These are phyloP conservation scores for Heloderma charlesbogerti DNA, from an alignment of 2,113 vertebrate species.

Conservation along the genomic window DNA sequence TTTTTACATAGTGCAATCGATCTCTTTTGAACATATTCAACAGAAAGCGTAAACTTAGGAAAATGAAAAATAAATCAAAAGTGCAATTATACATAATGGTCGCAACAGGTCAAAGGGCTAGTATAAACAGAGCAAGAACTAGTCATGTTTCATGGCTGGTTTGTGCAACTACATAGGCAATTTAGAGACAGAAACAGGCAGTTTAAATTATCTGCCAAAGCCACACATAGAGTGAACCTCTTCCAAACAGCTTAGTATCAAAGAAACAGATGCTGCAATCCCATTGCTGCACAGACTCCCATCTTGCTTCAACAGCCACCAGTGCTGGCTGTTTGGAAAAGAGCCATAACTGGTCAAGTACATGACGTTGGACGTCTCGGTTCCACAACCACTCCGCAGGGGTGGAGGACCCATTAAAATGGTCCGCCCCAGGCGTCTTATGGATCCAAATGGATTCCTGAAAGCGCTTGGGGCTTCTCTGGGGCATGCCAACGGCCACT, in stretches of 20 bases:
- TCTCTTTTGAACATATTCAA: conserved; percentile 1
- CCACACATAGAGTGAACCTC: not conserved
- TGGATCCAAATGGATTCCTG: too few species aligned
- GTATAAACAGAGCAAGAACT: not conserved
- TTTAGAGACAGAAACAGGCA: not conserved
- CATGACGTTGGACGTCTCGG: too few species aligned
- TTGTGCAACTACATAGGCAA: not conserved
- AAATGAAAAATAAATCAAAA: not conserved
- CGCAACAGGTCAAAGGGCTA: not conserved
- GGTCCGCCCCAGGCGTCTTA: too few species aligned
- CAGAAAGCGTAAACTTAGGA: not conserved
- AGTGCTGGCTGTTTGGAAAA: not conserved
- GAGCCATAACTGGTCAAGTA: not conserved
- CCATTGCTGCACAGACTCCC: not conserved
- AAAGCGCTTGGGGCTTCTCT: too few species aligned
- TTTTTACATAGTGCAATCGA: not conserved
- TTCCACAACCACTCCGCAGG: too few species aligned
- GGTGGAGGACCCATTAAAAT: too few species aligned
- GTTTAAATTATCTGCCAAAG: not conserved
- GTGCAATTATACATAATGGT: not conserved
- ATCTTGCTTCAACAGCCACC: not conserved
- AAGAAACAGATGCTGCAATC: not conserved
- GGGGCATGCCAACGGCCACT: too few species aligned
- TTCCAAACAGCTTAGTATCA: conserved; percentile 13
- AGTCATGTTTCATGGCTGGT: not conserved